phyloP scores from a whole-genome alignment of 1,140 invertebrate species.

The Heliconius melpomene region DNA sequence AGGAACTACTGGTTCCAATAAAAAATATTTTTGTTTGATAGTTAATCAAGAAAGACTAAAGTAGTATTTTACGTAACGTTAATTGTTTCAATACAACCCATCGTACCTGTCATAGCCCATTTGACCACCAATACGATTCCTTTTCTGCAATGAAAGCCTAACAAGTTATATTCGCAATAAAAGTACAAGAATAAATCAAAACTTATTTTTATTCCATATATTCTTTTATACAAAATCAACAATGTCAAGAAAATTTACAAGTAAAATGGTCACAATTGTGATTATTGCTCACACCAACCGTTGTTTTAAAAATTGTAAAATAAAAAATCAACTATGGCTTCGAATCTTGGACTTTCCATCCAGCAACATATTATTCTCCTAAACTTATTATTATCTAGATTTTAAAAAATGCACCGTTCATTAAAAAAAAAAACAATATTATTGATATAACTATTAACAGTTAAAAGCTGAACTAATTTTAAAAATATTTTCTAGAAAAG shows the following conservation, averaged over 20 bases:
- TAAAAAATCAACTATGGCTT: neutral
- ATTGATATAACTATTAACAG: too few species aligned
- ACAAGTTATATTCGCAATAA: neutral
- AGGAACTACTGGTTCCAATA: too few species aligned
- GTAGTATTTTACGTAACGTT: too few species aligned
- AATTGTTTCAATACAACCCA: too few species aligned
- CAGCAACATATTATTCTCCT: neutral
- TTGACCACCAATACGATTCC: neutral
- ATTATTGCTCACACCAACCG: neutral
- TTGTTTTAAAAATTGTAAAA: neutral
- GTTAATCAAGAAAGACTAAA: too few species aligned
- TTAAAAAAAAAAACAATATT: neutral
- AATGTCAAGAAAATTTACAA: neutral
- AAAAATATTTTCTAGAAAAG: too few species aligned
- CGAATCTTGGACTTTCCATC: neutral
- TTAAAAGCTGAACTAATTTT: too few species aligned
- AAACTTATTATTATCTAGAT: neutral
- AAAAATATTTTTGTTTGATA: too few species aligned
- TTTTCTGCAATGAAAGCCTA: neutral
- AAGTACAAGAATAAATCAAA: slow-evolving; percentile 2
- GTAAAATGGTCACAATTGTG: neutral
- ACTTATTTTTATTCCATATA: slow-evolving; percentile 10
- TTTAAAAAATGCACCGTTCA: neutral
- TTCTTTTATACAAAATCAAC: slow-evolving; percentile 14
- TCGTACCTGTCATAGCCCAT: neutral